Conservation (phyloP, 1,140 invertebrate genomes). For the Xylocopa sonorina region DNA sequence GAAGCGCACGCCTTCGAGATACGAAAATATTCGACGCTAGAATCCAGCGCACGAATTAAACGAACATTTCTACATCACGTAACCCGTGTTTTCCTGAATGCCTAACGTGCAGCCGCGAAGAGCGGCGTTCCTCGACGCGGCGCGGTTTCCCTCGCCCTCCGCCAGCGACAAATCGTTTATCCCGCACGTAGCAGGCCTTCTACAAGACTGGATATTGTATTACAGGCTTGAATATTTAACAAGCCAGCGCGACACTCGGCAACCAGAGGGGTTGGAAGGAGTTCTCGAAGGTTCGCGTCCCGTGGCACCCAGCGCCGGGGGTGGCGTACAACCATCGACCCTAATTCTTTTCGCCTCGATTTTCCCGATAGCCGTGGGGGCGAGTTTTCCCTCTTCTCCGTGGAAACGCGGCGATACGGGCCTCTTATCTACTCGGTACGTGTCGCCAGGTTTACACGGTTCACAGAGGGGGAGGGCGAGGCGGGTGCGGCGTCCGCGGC, state of each 20-base stretch:
- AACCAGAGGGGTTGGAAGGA: conserved; percentile 65
- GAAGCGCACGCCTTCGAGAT: too few species aligned
- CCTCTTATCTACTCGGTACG: conserved; percentile 49
- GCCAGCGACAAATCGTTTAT: conserved; percentile 67
- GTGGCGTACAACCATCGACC: conserved; percentile 55
- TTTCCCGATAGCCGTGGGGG: conserved; percentile 61
- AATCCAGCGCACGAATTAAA: neutral
- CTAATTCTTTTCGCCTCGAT: conserved; percentile 70
- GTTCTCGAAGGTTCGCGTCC: conserved; percentile 57
- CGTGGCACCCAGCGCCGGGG: conserved; percentile 21
- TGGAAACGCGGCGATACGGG: conserved; percentile 49
- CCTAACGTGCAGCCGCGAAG: conserved; percentile 26
- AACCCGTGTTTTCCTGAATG: conserved; percentile 8
- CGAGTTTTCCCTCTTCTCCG: conserved; percentile 42
- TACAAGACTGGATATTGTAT: conserved; percentile 79
- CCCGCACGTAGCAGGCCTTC: conserved; percentile 62
- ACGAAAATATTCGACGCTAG: too few species aligned
- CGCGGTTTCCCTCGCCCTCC: conserved; percentile 24
- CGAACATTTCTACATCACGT: neutral
- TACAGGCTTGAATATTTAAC: conserved; percentile 81
- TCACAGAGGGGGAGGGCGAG: too few species aligned
- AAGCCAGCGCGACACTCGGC: conserved; percentile 74
- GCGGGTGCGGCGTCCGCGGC: conserved; percentile 10
- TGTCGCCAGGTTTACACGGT: conserved; percentile 55
- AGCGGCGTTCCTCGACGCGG: conserved; percentile 34